Percentiles rank a stretch among this genome's conserved stretches.
phyloP scores from a whole-genome alignment of 2,113 vertebrate species.

The Cynopterus brachyotis region DNA sequence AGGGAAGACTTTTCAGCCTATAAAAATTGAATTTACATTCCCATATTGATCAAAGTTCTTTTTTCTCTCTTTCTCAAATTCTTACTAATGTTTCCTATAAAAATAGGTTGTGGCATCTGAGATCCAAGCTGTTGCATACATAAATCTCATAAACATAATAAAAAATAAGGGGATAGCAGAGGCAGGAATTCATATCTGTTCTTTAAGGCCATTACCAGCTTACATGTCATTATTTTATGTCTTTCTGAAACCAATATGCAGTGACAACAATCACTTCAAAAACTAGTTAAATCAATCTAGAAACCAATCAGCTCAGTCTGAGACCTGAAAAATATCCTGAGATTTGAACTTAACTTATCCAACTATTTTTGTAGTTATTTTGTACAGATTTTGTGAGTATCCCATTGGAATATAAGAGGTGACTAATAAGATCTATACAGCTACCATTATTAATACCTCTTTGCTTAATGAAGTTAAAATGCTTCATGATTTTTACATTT shows the following conservation, averaged over 20 bases:
- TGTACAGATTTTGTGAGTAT: background rate
- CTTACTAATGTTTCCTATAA: background rate
- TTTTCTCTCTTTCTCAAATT: background rate
- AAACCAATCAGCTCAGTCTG: background rate
- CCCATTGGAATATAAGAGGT: background rate
- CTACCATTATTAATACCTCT: background rate
- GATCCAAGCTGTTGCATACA: background rate
- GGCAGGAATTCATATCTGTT: background rate
- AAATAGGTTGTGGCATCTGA: background rate
- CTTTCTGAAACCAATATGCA: background rate
- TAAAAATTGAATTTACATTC: background rate
- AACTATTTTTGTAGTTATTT: background rate
- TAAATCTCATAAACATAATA: background rate
- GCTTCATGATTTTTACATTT: background rate
- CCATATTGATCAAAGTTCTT: background rate
- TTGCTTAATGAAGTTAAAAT: background rate
- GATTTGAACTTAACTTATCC: background rate
- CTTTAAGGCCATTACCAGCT: background rate
- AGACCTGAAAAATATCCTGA: background rate
- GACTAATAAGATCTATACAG: background rate
- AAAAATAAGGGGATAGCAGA: background rate
- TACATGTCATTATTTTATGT: background rate
- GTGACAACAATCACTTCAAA: background rate
- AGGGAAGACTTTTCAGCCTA: background rate
- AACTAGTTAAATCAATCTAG: background rate